Evolutionary conservation across 2,888 invertebrate species (phyloP), one percentile per base, ranked within the genome.

Genomic region (Phengaris alcon): DNA sequence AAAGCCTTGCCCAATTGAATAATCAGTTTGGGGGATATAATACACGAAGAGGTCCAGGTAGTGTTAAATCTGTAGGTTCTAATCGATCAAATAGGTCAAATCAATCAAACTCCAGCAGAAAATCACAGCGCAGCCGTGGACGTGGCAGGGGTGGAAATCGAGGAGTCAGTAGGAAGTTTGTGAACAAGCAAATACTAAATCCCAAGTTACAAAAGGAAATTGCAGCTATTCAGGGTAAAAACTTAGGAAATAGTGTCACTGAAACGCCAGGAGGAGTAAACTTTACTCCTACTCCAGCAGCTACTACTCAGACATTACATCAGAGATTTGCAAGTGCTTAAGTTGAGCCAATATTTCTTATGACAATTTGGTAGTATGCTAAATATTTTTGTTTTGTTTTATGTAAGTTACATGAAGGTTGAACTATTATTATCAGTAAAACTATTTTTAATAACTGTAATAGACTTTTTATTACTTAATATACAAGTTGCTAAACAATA

Each of bases 121-220:
- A 83, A 76, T 90, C 91, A 44, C 79, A 78, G 55, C 46, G 84
- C 44, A 83, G 83, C 2, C 83, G 91, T 46, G 91, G 90, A 0
- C 83, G 93, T 74, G 90, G 90, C 2, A 85, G 90, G 74, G 90
- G 91, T 9, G 83, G 82, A 0, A 86, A 85, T 73, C 83, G 90
- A 48, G 90, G 90, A 2, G 82, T 91, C 68, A 88, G 90, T 1
- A 83, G 87, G 15, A 91, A 91, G 2, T 92, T 92, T 85, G 82
- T 85, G 8, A 90, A 87, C 79, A 92, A 92, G 79, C 90, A 88
- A 81, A 82, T 88, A 9, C 82, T 94, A 12, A 90, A 94, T 84
- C 84, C 88, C 0, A 88, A 88, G 79, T 82, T 93, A 9, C 94
- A 94, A 78, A 85, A 90, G 79, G 91, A 93, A 83, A 94, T 94